These are phyloP conservation scores for Caenorhabditis becei DNA, from an alignment of 2,888 invertebrate species.

Conservation along the genomic window DNA sequence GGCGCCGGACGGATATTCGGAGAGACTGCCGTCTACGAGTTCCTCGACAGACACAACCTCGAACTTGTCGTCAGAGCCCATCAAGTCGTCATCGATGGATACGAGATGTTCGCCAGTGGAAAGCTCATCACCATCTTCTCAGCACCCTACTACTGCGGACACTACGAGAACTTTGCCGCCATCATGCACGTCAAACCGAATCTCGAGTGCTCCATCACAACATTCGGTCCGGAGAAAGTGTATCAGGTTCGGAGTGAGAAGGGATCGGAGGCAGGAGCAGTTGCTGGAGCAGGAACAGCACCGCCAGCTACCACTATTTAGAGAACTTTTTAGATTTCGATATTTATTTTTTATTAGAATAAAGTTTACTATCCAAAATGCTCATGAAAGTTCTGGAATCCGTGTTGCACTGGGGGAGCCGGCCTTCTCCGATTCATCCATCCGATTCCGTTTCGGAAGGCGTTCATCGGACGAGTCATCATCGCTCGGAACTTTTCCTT, in stretches of 20 bases:
- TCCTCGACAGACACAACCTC: constrained; percentile 67
- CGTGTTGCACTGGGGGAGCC: not conserved
- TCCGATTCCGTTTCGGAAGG: constrained; percentile 18
- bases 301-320: too few species aligned
- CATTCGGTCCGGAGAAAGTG: constrained; percentile 7
- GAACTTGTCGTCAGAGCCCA: constrained; percentile 77
- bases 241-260: not conserved
- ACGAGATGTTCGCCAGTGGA: constrained; percentile 83
- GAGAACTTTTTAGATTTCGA: too few species aligned
- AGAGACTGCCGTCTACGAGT: constrained; percentile 65
- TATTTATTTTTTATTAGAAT: not conserved
- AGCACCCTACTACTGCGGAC: constrained; percentile 68
- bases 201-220: constrained; percentile 39
- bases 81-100: constrained; percentile 84
- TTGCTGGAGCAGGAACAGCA: too few species aligned
- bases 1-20: constrained; percentile 74
- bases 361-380: not conserved
- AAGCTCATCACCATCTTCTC: constrained; percentile 71
- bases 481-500: constrained; percentile 26
- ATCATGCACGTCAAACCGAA: constrained; percentile 74
- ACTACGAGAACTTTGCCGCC: constrained; percentile 74
- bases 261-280: too few species aligned
- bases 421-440: constrained; percentile 23
- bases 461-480: constrained; percentile 29
- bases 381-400: constrained; percentile 1